phyloP scores from a whole-genome alignment of 2,888 invertebrate species.

The Taenaris catops region DNA sequence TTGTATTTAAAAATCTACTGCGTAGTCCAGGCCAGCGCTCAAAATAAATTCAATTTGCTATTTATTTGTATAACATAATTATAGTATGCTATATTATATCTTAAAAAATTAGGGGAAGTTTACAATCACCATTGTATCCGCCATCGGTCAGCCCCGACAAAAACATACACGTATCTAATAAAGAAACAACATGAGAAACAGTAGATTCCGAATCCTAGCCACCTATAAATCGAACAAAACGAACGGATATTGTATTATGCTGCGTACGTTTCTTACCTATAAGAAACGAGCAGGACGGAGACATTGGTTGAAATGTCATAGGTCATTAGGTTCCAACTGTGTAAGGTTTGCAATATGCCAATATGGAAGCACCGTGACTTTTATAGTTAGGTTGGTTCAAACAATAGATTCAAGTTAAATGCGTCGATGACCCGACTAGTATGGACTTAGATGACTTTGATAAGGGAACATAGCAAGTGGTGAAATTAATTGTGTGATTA shows the following conservation, averaged over 20 bases:
- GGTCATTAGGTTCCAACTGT: constrained; percentile 76
- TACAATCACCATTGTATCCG: no score
- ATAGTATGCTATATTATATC: no score
- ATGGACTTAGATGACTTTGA: constrained; percentile 58
- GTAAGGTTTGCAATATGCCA: constrained; percentile 75
- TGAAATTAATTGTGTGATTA: constrained; percentile 46
- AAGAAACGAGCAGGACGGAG: constrained; percentile 42
- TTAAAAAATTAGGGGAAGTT: no score
- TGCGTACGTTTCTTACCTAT: constrained; percentile 42
- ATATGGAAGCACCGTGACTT: constrained; percentile 74
- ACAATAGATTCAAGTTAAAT: constrained; percentile 67
- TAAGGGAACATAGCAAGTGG: constrained; percentile 38
- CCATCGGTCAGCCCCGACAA: constrained; percentile 18
- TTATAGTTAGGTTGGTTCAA: constrained; percentile 47
- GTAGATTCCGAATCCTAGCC: constrained; percentile 55
- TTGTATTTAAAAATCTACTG: no score
- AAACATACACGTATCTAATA: constrained; percentile 36
- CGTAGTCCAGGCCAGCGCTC: no score
- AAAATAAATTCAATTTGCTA: no score
- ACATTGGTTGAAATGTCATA: constrained; percentile 75
- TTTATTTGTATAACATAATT: no score
- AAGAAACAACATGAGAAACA: constrained; percentile 65
- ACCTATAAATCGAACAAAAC: constrained; percentile 73
- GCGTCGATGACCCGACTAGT: constrained; percentile 52
- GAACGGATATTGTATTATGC: constrained; percentile 69